A percentile compares a stretch with the other conserved stretches of the same genome.
These are phyloP conservation scores for Berghia stephanieae DNA, from an alignment of 1,140 invertebrate genomes.

Conservation along the genomic window DNA sequence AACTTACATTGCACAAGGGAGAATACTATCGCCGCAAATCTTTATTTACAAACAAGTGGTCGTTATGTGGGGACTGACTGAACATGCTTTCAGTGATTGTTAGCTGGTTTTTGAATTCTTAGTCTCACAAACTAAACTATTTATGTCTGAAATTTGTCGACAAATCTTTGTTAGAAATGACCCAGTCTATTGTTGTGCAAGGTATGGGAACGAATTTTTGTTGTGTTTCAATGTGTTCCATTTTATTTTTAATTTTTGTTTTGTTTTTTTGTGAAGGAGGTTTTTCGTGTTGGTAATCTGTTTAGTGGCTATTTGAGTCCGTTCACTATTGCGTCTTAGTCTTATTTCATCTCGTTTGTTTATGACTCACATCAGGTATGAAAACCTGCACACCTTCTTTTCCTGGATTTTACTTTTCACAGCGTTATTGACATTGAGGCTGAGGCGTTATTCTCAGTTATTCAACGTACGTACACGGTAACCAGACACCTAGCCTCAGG, in stretches of 20 bases:
- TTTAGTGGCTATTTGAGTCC: too few relatives aligned
- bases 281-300: neutral
- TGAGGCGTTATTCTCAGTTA: neutral
- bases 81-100: neutral
- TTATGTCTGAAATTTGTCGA: neutral
- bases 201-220: conserved; percentile 36
- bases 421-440: too few relatives aligned
- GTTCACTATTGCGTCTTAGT: too few relatives aligned
- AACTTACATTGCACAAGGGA: too few relatives aligned
- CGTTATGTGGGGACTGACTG: neutral
- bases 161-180: conserved; percentile 40
- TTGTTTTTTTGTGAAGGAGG: neutral
- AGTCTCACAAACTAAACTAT: neutral
- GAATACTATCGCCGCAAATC: neutral
- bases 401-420: too few relatives aligned
- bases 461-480: too few relatives aligned
- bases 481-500: too few relatives aligned
- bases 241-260: neutral
- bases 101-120: conserved; percentile 20
- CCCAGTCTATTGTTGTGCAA: conserved; percentile 60
- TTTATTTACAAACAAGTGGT: neutral
- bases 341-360: too few relatives aligned
- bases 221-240: neutral
- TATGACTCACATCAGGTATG: too few relatives aligned
- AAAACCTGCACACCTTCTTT: too few relatives aligned